These are phyloP conservation scores for Caracal caracal DNA, from an alignment of 2,113 vertebrate species.

Conservation along the genomic window DNA sequence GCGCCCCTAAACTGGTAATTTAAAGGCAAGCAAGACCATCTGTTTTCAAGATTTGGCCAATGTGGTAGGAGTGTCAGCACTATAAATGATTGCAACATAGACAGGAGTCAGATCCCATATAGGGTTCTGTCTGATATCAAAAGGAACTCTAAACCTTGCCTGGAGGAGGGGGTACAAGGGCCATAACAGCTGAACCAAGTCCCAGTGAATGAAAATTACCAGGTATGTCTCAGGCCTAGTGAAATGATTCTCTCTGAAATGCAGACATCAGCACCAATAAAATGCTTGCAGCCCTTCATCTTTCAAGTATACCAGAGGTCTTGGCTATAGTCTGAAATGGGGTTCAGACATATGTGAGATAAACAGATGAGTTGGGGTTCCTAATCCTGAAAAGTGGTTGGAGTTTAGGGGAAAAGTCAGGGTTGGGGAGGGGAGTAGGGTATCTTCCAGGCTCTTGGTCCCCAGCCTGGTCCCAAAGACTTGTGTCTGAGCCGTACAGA, in stretches of 20 bases:
- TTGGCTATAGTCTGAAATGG: neutral
- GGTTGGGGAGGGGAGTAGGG: too few species aligned
- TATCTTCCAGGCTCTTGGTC: neutral
- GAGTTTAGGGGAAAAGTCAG: neutral
- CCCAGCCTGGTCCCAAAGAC: neutral
- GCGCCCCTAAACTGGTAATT: neutral
- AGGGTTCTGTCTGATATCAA: neutral
- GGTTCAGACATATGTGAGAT: too few species aligned
- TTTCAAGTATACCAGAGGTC: neutral
- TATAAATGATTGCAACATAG: neutral
- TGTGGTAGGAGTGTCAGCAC: neutral
- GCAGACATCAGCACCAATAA: neutral
- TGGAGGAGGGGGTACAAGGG: neutral
- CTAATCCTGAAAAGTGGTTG: neutral
- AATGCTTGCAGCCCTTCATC: neutral
- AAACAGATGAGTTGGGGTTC: neutral
- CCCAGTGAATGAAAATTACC: neutral
- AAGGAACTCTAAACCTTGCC: neutral
- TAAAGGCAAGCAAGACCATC: neutral
- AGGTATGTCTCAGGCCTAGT: neutral
- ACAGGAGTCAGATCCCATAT: neutral
- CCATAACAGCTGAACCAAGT: neutral
- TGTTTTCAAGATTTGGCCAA: neutral
- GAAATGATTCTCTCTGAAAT: neutral
- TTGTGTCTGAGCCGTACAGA: neutral